Conservation (phyloP, 2,888 invertebrate genomes). For the Tenthredo amoena region DNA sequence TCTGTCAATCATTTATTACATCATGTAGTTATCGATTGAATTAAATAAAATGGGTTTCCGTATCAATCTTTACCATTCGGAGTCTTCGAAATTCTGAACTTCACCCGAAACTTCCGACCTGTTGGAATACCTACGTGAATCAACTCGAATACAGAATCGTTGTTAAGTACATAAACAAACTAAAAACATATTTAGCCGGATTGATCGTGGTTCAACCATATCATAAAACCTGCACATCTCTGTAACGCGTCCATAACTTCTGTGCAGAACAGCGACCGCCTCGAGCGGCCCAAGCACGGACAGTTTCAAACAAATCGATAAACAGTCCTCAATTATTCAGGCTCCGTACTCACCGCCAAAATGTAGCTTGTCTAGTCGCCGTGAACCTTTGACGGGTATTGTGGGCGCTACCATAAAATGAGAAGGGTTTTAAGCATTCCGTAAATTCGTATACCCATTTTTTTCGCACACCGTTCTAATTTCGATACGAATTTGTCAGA, state of each 20-base stretch:
- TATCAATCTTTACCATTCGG: too few species aligned
- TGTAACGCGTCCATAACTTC: neutral
- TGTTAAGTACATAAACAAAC: slow-evolving; percentile 12
- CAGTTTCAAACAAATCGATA: slow-evolving; percentile 43
- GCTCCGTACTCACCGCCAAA: neutral
- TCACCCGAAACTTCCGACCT: neutral
- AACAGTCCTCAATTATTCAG: slow-evolving; percentile 47
- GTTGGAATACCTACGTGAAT: neutral
- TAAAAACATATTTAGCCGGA: neutral
- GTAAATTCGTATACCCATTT: neutral
- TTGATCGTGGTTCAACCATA: neutral
- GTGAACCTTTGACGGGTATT: neutral
- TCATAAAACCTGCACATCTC: neutral
- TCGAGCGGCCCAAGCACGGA: neutral
- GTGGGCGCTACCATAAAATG: neutral
- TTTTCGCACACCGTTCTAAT: neutral
- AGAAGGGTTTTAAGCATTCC: slow-evolving; percentile 15
- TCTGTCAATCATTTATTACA: too few species aligned
- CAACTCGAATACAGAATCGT: neutral
- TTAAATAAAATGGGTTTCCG: too few species aligned
- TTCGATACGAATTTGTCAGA: neutral
- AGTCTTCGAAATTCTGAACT: too few species aligned
- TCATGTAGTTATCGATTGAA: too few species aligned
- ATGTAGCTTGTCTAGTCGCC: slow-evolving; percentile 14
- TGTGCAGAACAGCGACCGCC: neutral